Conservation (phyloP, 2,888 invertebrate species). For the Drosophila anceps region DNA sequence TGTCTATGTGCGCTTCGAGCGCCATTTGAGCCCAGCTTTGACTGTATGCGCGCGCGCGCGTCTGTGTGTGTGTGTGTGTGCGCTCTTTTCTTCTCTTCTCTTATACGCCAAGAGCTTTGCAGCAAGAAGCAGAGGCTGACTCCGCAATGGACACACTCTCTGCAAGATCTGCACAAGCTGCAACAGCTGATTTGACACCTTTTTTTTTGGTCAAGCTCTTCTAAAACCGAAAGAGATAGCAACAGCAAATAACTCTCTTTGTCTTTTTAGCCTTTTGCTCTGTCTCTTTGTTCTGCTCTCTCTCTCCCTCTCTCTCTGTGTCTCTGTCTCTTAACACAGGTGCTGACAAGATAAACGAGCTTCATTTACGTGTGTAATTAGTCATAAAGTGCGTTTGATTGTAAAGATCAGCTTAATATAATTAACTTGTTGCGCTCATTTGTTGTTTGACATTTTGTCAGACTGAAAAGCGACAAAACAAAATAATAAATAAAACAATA, state of each 20-base stretch:
- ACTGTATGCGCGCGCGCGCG: no score
- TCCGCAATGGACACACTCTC: slow-evolving; percentile 30
- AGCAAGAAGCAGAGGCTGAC: slow-evolving; percentile 26
- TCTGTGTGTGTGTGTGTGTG: slow-evolving; percentile 12
- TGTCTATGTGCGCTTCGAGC: slow-evolving; percentile 51
- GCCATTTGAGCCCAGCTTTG: slow-evolving; percentile 67
- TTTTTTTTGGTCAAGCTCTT: slow-evolving; percentile 16
- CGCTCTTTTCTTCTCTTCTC: slow-evolving; percentile 60
- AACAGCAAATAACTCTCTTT: slow-evolving; percentile 22
- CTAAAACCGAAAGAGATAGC: slow-evolving; percentile 13
- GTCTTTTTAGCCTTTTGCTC: slow-evolving; percentile 7
- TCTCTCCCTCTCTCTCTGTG: background rate
- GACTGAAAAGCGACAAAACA: slow-evolving; percentile 3
- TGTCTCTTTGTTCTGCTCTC: background rate
- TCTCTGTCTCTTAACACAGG: slow-evolving; percentile 14
- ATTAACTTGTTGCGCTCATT: slow-evolving; percentile 53
- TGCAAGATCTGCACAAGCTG: slow-evolving; percentile 1
- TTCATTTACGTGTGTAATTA: slow-evolving; percentile 68
- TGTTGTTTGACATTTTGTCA: slow-evolving; percentile 59
- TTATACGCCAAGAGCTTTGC: slow-evolving; percentile 44
- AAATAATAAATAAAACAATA: slow-evolving; percentile 18
- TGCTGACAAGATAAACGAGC: slow-evolving; percentile 59
- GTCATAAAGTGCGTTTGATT: slow-evolving; percentile 77
- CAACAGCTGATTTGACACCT: slow-evolving; percentile 46
- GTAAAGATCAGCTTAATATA: slow-evolving; percentile 71